Conservation (phyloP, 2,888 invertebrate species). For the Acrocera orbiculus region DNA sequence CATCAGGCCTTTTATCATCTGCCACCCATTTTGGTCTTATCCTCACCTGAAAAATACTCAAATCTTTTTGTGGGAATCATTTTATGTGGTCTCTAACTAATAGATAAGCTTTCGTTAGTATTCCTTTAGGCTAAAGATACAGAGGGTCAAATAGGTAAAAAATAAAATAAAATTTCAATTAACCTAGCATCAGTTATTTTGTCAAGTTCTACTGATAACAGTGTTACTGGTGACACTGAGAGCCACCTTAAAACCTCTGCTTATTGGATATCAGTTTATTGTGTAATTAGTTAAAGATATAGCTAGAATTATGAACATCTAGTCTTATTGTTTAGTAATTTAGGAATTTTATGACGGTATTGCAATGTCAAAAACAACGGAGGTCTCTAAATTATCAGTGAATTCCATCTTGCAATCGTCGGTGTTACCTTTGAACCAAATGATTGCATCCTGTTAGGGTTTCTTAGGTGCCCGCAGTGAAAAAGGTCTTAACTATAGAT, state of each 20-base stretch:
- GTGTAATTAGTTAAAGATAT: slow-evolving; percentile 3
- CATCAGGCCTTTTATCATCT: too few relatives aligned
- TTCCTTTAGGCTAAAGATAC: background rate
- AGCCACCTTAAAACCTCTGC: background rate
- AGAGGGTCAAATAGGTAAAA: too few relatives aligned
- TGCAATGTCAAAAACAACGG: slow-evolving; percentile 1
- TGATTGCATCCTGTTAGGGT: background rate
- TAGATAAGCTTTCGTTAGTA: background rate
- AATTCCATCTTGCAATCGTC: background rate
- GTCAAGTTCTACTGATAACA: slow-evolving; percentile 4
- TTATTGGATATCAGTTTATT: slow-evolving; percentile 1
- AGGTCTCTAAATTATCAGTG: too few relatives aligned
- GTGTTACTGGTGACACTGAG: slow-evolving; percentile 1
- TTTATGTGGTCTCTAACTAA: too few relatives aligned
- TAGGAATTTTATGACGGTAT: slow-evolving; percentile 1
- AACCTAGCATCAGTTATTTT: slow-evolving; percentile 4
- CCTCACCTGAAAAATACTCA: too few relatives aligned
- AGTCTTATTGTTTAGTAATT: background rate
- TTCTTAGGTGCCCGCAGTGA: too few relatives aligned
- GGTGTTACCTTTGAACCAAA: background rate
- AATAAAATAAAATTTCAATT: slow-evolving; percentile 4
- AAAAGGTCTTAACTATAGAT: too few relatives aligned
- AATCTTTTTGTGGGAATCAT: too few relatives aligned
- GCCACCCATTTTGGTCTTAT: too few relatives aligned
- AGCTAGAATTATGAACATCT: background rate